Percentiles rank a stretch among this genome's conserved stretches.
Conservation (phyloP, 2,113 vertebrate species). For the Tychaedon coryphoeus region DNA sequence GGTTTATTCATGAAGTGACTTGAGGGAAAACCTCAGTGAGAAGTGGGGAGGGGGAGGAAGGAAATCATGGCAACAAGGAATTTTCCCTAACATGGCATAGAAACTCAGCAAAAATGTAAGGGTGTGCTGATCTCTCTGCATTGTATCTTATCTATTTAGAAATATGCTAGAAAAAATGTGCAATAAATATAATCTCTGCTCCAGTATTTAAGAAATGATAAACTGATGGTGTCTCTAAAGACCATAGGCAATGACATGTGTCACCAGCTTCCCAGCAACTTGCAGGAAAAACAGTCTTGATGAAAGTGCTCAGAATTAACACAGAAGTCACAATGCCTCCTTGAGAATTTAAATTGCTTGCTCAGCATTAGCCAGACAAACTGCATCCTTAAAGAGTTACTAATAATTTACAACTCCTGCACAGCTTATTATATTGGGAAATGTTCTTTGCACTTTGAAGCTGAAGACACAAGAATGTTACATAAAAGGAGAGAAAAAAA, state of each 20-base stretch:
- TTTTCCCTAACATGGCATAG: background rate
- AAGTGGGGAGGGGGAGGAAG: background rate
- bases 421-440: slow-evolving; percentile 6
- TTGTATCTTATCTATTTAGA: background rate
- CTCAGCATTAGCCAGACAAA: slow-evolving; percentile 14
- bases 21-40: background rate
- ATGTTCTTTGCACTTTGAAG: slow-evolving; percentile 6
- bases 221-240: background rate
- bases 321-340: background rate
- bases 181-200: background rate
- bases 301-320: background rate
- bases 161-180: background rate
- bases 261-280: background rate
- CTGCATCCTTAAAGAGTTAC: background rate
- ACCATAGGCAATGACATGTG: background rate
- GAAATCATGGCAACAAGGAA: background rate
- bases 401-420: background rate
- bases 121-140: background rate
- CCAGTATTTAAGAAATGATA: background rate
- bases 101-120: background rate
- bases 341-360: background rate
- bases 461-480: background rate
- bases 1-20: background rate
- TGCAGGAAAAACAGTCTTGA: background rate
- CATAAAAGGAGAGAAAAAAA: background rate